Base-by-base conservation (phyloP, 2,113 vertebrate genomes). In the Bombycilla garrulus region DNA sequence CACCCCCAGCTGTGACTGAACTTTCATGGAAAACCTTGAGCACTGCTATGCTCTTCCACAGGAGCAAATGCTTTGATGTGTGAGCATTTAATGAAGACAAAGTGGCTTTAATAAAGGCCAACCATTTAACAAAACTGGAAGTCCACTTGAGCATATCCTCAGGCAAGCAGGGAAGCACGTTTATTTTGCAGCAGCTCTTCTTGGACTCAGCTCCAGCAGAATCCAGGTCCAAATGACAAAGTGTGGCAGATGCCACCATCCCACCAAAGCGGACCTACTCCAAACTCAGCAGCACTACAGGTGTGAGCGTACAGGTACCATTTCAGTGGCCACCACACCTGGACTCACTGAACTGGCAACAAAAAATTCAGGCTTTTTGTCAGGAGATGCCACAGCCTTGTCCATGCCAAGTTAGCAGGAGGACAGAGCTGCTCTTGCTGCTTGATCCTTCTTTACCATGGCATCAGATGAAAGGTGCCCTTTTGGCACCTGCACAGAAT, bases 321-420 rank as follows among this genome's bases (percentile, higher is more conserved):
- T 21, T 87, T 82, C 22, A 76, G 15, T 0, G 15, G 56, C 6
- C 61, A 29, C n/a, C 42, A 35, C 0, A 0, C 48, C 33, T 56
- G 40, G 35, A 42, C 36, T 67, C 56, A 74, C 8, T 1, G 2
- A 42, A 51, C 23, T 2, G 6, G 29, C 11, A 31, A n/a, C 38
- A 73, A 72, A 62, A 13, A 90, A 69, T 6, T 65, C 42, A 57
- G 60, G 18, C 28, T 58, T 80, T 71, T 28, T 2, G 2, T 66
- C 82, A 70, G 48, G 58, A 72, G 62, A 70, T n/a, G 29, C 50
- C 54, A 29, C 33, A 54, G 56, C 38, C 26, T 33, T 9, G 5
- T 47, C 24, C 13, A 2, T 48, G 69, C 40, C 54, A 78, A 58
- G 31, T 36, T 2, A 57, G 15, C 2, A 6, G 5, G 10, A 25